phyloP scores from a whole-genome alignment of 2,888 invertebrate genomes.

The Cryptocheilus praepositus region DNA sequence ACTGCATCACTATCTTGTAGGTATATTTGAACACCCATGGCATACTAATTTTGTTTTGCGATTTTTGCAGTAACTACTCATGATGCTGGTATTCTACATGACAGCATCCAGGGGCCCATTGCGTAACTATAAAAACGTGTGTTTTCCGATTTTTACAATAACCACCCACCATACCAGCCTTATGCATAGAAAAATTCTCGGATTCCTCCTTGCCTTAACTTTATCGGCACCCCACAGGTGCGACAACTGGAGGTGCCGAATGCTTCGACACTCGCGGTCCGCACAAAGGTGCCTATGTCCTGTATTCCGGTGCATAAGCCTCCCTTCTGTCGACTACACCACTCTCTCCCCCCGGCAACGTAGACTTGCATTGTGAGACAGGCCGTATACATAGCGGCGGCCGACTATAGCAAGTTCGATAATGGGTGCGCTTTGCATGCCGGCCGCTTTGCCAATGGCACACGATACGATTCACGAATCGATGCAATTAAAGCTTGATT shows the following conservation, averaged over 20 bases:
- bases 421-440: constrained; percentile 42
- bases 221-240: constrained; percentile 27
- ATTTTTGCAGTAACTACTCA: too few relatives aligned
- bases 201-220: too few relatives aligned
- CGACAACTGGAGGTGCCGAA: constrained; percentile 35
- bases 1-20: too few relatives aligned
- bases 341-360: background rate
- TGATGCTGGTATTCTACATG: too few relatives aligned
- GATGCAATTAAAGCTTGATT: constrained; percentile 55
- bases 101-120: too few relatives aligned
- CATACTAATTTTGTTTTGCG: too few relatives aligned
- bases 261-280: constrained; percentile 19
- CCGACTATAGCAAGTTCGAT: constrained; percentile 31
- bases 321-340: too few relatives aligned
- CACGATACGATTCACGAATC: constrained; percentile 48
- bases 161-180: too few relatives aligned
- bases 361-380: constrained; percentile 6
- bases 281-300: constrained; percentile 31
- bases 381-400: constrained; percentile 3
- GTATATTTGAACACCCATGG: too few relatives aligned
- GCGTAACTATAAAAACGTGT: too few relatives aligned
- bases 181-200: too few relatives aligned
- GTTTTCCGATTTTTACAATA: too few relatives aligned
- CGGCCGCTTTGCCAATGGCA: constrained; percentile 36
- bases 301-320: background rate